Percentiles rank a stretch among this genome's conserved stretches.
Conservation (phyloP, 2,888 invertebrate species). For the Strigamia maritima region DNA sequence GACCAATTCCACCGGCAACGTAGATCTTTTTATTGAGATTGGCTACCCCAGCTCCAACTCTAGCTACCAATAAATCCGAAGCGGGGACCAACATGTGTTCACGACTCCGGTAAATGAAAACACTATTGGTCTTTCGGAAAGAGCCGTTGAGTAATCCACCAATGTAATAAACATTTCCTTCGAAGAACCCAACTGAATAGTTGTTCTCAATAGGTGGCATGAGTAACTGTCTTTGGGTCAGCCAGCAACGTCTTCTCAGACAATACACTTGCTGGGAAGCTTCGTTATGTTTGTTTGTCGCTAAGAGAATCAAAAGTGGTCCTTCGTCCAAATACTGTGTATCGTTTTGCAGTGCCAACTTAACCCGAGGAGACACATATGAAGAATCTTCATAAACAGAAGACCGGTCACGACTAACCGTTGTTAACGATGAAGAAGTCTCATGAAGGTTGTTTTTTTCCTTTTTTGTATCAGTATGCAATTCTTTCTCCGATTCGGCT, state of each 20-base stretch:
- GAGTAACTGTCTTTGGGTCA: not conserved
- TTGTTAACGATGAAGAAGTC: no score
- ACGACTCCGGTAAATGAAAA: not conserved
- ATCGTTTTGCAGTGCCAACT: no score
- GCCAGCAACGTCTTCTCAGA: not conserved
- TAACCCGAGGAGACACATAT: no score
- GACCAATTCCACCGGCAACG: slow-evolving; percentile 11
- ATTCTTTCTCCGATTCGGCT: no score
- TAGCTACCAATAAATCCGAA: slow-evolving; percentile 1
- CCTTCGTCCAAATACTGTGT: not conserved
- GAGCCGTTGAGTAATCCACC: not conserved
- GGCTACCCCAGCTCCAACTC: not conserved
- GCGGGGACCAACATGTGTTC: not conserved
- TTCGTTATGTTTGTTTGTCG: not conserved
- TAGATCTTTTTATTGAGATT: not conserved
- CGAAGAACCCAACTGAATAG: not conserved
- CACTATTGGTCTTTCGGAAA: not conserved
- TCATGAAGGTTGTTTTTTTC: no score
- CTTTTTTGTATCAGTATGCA: no score
- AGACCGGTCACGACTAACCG: no score
- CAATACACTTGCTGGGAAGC: not conserved
- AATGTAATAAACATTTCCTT: slow-evolving; percentile 17
- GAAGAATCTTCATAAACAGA: no score
- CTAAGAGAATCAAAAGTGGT: not conserved
- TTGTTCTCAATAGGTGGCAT: not conserved